phyloP scores from a whole-genome alignment of 1,140 invertebrate species.

The Diabrotica undecimpunctata region DNA sequence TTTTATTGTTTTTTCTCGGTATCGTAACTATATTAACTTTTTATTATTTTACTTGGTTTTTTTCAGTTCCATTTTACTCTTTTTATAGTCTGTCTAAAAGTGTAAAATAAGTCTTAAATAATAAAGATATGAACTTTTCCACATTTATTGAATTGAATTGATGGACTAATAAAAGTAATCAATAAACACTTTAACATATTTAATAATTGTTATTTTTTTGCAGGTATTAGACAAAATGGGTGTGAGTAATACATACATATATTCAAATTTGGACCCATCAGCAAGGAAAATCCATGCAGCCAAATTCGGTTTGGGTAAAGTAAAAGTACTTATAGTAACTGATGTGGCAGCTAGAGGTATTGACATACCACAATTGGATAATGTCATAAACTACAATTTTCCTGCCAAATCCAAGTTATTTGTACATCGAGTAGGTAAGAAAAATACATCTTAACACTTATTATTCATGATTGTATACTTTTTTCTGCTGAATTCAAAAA shows the following conservation, averaged over 20 bases:
- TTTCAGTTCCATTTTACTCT: too few relatives aligned
- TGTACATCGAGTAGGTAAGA: conserved; percentile 95
- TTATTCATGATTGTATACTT: background rate
- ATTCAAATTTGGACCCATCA: conserved; percentile 91
- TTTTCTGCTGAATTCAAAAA: background rate
- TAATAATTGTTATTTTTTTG: conserved; percentile 31
- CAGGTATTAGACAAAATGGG: conserved; percentile 77
- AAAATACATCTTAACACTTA: background rate
- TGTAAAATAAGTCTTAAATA: too few relatives aligned
- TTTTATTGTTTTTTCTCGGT: too few relatives aligned
- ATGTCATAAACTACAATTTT: conserved; percentile 97
- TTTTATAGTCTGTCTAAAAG: too few relatives aligned
- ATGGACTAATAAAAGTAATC: too few relatives aligned
- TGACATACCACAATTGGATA: conserved; percentile 94
- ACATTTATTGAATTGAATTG: too few relatives aligned
- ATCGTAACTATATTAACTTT: too few relatives aligned
- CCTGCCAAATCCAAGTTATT: conserved; percentile 96
- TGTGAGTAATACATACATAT: conserved; percentile 85
- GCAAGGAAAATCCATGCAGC: conserved; percentile 94
- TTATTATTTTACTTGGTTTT: too few relatives aligned
- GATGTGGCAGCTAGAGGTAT: conserved; percentile 97
- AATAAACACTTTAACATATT: too few relatives aligned
- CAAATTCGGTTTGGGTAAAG: conserved; percentile 80
- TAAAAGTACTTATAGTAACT: conserved; percentile 85
- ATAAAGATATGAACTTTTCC: too few relatives aligned